A percentile compares a stretch with the other conserved stretches of the same genome.
Conservation (phyloP, 2,888 invertebrate genomes). For the Halocaridina rubra region DNA sequence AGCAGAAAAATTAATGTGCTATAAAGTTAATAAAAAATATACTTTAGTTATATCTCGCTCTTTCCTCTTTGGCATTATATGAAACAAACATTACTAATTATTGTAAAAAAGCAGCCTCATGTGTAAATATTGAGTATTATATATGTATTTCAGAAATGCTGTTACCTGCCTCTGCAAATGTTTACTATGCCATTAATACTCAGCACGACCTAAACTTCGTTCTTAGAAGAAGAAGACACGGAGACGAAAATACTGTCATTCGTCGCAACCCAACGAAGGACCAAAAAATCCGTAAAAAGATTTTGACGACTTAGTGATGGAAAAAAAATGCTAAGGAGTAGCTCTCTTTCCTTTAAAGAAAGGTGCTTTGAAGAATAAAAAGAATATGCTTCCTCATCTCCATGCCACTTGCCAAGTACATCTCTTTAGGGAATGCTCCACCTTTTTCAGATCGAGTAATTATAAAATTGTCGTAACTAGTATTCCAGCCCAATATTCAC, state of each 20-base stretch:
- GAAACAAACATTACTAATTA: background rate
- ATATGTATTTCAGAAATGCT: conserved; percentile 79
- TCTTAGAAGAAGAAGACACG: conserved; percentile 71
- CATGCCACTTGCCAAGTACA: background rate
- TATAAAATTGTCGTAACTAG: too few species aligned
- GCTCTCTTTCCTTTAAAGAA: too few species aligned
- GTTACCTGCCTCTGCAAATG: conserved; percentile 93
- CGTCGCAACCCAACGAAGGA: conserved; percentile 56
- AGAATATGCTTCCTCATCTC: too few species aligned
- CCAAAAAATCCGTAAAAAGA: conserved; percentile 55
- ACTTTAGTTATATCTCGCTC: background rate
- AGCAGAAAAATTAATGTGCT: background rate
- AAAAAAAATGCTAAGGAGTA: background rate
- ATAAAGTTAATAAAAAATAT: background rate
- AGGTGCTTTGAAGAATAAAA: too few species aligned
- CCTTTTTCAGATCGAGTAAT: too few species aligned
- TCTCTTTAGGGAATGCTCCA: background rate
- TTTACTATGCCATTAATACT: conserved; percentile 98
- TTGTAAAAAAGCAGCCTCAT: background rate
- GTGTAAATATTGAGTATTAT: conserved; percentile 29
- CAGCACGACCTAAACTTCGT: conserved; percentile 92
- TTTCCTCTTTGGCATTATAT: background rate
- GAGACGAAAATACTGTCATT: conserved; percentile 61
- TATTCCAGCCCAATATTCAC: too few species aligned
- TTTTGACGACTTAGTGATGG: conserved; percentile 34